Evolutionary conservation across 2,888 invertebrate species (phyloP), one percentile per base, ranked within the genome.

Genomic region (Oscheius sp.): DNA sequence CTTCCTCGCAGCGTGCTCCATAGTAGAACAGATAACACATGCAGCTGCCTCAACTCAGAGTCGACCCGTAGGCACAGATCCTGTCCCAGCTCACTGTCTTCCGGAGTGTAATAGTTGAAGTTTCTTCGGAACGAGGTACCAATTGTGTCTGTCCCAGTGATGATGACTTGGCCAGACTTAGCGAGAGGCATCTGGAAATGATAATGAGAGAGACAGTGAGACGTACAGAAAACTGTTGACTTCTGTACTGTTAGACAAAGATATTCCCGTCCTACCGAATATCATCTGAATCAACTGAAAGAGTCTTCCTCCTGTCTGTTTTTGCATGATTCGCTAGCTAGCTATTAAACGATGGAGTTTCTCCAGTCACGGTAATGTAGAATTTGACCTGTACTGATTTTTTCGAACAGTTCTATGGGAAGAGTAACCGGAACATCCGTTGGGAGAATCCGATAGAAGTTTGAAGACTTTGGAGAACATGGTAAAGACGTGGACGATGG

Each of bases 1-100:
- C 65, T 50, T 73, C 73, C 53, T 77, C 78, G 37, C 78, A 78
- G 21, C 75, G 74, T 9, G 70, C 71, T 11, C 78, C 78, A 29
- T 60, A 62, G n/a, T 35, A 74, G 10, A 65, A 75, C 0, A 74
- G 62, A 29, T 59, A 66, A 59, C 78, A 78, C 42, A 68, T 63
- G 47, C 78, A 78, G 47, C 76, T 78, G 50, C 78, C 78, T 11
- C 48, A 58, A 5, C 76, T 76, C 10, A 59, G 72, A 1, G 73
- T 76, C 13, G 74, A 71, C 0, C 75, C 76, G n/a, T 70, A 72
- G 13, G 70, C 73, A 35, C 78, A 78, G n/a, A 78, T 59, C 32
- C 76, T 66, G 32, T 76, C 76, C 63, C 70, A 59, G 13, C 7
- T 53, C 33, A 33, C 47, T 35, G 37, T 37, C 35, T 13, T 53